These are phyloP conservation scores for Gasterosteus aculeatus DNA, from an alignment of 2,113 vertebrate species.

Conservation along the genomic window DNA sequence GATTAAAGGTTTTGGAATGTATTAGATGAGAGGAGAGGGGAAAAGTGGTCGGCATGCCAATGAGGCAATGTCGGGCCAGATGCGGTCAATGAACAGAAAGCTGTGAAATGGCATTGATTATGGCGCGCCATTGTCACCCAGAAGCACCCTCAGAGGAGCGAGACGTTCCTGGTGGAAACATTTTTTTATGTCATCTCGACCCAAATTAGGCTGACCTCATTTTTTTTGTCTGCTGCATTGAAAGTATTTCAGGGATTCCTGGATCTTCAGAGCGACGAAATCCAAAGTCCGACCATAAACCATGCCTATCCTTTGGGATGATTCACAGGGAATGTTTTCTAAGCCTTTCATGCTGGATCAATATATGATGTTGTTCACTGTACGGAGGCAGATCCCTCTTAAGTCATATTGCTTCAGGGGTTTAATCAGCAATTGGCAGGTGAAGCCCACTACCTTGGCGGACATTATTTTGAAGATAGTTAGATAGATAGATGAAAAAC, in stretches of 20 bases:
- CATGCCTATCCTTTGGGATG: neutral
- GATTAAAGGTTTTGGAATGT: slow-evolving; percentile 57
- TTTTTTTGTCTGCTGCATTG: slow-evolving; percentile 35
- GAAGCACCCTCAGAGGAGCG: slow-evolving; percentile 30
- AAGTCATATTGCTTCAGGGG: neutral
- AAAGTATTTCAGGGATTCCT: slow-evolving; percentile 36
- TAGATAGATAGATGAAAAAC: neutral
- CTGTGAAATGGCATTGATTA: slow-evolving; percentile 57
- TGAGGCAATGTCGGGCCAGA: slow-evolving; percentile 49
- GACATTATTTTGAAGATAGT: neutral
- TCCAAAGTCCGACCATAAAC: slow-evolving; percentile 10
- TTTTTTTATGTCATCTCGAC: slow-evolving; percentile 42
- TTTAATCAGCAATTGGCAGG: neutral
- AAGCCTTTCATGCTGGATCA: neutral
- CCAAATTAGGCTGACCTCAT: slow-evolving; percentile 54
- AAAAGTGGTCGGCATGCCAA: slow-evolving; percentile 45
- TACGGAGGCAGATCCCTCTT: neutral
- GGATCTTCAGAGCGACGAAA: slow-evolving; percentile 1
- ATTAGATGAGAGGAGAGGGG: slow-evolving; percentile 22
- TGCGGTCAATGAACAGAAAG: slow-evolving; percentile 30
- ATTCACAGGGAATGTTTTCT: neutral
- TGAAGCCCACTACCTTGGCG: neutral
- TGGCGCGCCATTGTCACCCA: slow-evolving; percentile 34
- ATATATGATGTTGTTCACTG: neutral
- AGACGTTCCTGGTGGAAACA: slow-evolving; percentile 37